phyloP scores from a whole-genome alignment of 2,113 vertebrate genomes.

The Indri indri region DNA sequence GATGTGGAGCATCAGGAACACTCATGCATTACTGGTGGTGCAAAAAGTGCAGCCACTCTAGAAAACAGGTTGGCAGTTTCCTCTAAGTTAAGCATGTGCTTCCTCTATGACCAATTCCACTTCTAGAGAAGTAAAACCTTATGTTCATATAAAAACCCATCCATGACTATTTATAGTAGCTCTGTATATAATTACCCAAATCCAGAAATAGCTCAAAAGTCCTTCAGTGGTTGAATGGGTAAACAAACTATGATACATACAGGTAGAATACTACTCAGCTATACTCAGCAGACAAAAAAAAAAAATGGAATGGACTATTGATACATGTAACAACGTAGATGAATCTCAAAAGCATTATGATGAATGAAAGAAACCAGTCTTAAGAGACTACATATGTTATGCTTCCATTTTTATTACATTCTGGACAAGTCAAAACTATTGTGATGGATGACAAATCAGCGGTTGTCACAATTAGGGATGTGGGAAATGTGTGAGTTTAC shows the following conservation, averaged over 20 bases:
- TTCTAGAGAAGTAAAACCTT: background rate
- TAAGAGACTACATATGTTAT: background rate
- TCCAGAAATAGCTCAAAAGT: constrained; percentile 5
- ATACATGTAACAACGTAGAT: background rate
- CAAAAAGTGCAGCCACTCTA: background rate
- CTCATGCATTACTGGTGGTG: background rate
- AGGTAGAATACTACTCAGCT: background rate
- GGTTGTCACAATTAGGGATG: background rate
- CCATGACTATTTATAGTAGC: background rate
- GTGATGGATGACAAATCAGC: background rate
- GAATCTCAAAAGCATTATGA: background rate
- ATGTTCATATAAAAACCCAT: background rate
- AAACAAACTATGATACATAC: background rate
- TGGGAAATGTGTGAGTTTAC: background rate
- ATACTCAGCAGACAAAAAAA: background rate
- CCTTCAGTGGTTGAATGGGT: background rate
- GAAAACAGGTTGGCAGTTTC: background rate
- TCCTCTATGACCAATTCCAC: background rate
- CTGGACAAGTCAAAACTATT: constrained; percentile 12
- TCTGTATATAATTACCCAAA: background rate
- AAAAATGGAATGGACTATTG: background rate
- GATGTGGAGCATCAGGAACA: background rate
- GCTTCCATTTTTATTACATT: constrained; percentile 9
- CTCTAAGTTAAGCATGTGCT: background rate
- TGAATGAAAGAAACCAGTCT: background rate